Evolutionary conservation across 2,113 vertebrate species (phyloP), one percentile per base, ranked within the genome.

Genomic region (Colius striatus): DNA sequence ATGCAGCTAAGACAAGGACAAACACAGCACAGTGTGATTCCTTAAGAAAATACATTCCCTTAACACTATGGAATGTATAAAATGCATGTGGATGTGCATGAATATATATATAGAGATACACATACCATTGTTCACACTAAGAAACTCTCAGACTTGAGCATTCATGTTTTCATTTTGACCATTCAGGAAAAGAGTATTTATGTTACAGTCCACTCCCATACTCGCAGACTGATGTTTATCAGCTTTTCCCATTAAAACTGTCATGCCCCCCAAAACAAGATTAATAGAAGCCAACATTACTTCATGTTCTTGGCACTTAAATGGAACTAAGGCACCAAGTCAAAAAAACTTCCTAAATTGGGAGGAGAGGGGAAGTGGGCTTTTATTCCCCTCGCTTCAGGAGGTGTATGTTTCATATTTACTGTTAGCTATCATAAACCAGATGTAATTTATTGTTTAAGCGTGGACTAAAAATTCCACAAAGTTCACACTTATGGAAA

Each of bases 151-250:
- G 71, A 72, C 91, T 83, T 68, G 66, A 87, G 87, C 94, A 96
- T 84, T 96, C 95, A 76, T 84, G 92, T 93, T 95, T 95, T 94
- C 93, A 89, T 67, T 92, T 73, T 71, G 73, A 89, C 88, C 89
- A 48, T 93, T 97, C 96, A 94, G 96, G 96, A 96, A 97, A 96
- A 93, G 86, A 60, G 66, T 97, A 97, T 98, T 98, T 98, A 97
- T 96, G 95, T 96, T 96, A 87, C 66, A 78, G 94, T 96, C 95
- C 95, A 95, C 96, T 98, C 97, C 97, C 93, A 95, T 96, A 97
- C 97, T 97, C 93, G 72, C 91, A 97, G 97, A 97, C 97, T 94
- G 97, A 98, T 97, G 94, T 84, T 97, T 98, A 98, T 98, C 98
- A 96, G 97, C 95, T 97, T 97, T 96, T 96, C 96, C 97, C 97